phyloP scores from a whole-genome alignment of 2,113 vertebrate species.

The Callionymus lyra region DNA sequence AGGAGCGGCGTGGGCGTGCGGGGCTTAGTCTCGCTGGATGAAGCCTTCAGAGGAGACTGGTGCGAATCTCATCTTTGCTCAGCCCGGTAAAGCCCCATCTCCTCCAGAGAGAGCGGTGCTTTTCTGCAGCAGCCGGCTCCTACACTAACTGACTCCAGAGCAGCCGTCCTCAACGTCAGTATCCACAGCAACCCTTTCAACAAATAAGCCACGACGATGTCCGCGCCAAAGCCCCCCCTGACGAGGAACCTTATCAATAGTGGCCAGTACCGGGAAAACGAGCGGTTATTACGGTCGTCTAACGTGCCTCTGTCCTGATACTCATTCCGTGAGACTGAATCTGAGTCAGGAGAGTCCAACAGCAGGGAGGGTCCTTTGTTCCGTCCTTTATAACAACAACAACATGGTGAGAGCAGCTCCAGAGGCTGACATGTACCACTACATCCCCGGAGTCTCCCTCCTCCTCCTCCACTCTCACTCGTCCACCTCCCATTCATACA shows the following conservation, averaged over 20 bases:
- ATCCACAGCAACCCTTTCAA: slow-evolving; percentile 89
- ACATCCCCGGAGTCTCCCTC: too few relatives aligned
- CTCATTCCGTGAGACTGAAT: slow-evolving; percentile 48
- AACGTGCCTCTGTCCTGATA: slow-evolving; percentile 25
- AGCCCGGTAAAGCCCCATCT: slow-evolving; percentile 37
- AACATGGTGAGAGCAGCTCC: slow-evolving; percentile 52
- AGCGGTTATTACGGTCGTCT: slow-evolving; percentile 24
- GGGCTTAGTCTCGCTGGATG: slow-evolving; percentile 25
- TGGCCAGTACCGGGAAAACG: slow-evolving; percentile 29
- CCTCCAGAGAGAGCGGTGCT: slow-evolving; percentile 29
- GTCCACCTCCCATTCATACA: slow-evolving; percentile 45
- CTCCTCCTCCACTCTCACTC: not conserved
- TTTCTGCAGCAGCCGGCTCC: slow-evolving; percentile 44
- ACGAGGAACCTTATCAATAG: slow-evolving; percentile 52
- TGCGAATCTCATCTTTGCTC: slow-evolving; percentile 50
- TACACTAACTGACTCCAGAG: slow-evolving; percentile 60
- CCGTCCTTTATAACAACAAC: slow-evolving; percentile 47
- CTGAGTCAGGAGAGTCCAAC: slow-evolving; percentile 34
- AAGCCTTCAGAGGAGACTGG: slow-evolving; percentile 46
- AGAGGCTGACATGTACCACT: slow-evolving; percentile 49
- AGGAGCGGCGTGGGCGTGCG: slow-evolving; percentile 4
- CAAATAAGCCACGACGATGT: slow-evolving; percentile 72
- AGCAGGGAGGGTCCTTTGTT: slow-evolving; percentile 54
- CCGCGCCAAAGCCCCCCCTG: slow-evolving; percentile 40
- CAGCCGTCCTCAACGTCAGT: slow-evolving; percentile 62